Evolutionary conservation across 2,888 invertebrate species (phyloP), one percentile per base, ranked within the genome.

Genomic region (Parochlus steinenii): DNA sequence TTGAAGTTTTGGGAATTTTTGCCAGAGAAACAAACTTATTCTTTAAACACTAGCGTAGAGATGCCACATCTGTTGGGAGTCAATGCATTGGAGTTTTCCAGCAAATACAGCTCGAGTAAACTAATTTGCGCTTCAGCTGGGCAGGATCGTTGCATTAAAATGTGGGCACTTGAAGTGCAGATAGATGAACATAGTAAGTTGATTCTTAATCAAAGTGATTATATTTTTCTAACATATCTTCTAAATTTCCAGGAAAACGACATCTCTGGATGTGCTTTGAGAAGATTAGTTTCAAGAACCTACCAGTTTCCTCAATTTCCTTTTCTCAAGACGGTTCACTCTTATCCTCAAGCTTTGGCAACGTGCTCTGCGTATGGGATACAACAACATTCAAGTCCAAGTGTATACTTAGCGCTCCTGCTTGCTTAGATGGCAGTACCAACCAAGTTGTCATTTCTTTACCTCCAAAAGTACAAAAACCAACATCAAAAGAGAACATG

Each of bases 261-360:
- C 57, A 56, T 33, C 62, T 64, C 39, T 83, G 83, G 82, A 61
- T 53, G 38, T 78, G 77, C 49, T 62, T 67, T 20, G 67, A 67
- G 18, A 59, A 68, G 15, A 72, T 72, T 1, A 65, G 58, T 38
- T 82, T 76, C 46, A 64, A 71, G 33, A 60, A 70, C 42, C 51
- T 71, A 12, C 53, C 64, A 1, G 63, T 73, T 15, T 61, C 63
- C 14, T 64, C 67, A 25, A 60, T 72, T 3, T 65, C 65, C 28
- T 82, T 82, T 54, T 74, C 79, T 1, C 61, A 65, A 38, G 83
- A 85, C 54, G 80, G 80, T n/a, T 79, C 82, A 1, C 51, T 82
- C 16, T 49, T 85, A 26, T 78, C 72, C 5, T 73, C 76, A 10
- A 70, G 69, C 7, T 83, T 75, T 56, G 70, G 63, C 18, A 59